Conservation (phyloP, 2,888 invertebrate species). For the Formica aserva region DNA sequence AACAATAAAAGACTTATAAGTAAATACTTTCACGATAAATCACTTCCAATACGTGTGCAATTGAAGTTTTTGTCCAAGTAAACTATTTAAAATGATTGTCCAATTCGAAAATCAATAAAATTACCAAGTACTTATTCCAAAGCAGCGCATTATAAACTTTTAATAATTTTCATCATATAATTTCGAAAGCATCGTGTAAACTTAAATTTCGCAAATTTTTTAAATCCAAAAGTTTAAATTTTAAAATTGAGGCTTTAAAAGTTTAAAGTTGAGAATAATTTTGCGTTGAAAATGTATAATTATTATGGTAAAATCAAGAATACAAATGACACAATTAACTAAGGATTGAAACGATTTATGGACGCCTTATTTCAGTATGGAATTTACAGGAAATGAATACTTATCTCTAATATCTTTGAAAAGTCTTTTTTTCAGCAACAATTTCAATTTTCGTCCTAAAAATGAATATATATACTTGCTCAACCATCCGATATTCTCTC, state of each 20-base stretch:
- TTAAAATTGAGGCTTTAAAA: too few species aligned
- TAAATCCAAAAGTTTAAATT: not conserved
- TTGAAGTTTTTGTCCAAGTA: not conserved
- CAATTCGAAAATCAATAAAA: conserved; percentile 2
- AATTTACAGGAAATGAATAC: not conserved
- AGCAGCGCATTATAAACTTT: not conserved
- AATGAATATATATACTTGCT: not conserved
- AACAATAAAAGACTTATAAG: conserved; percentile 25
- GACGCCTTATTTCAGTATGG: not conserved
- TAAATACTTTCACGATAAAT: conserved; percentile 39
- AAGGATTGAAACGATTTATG: not conserved
- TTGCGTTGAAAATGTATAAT: not conserved
- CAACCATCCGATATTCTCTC: not conserved
- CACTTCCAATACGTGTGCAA: not conserved
- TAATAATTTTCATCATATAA: not conserved
- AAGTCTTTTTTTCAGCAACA: not conserved
- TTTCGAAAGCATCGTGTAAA: not conserved
- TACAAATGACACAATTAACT: not conserved
- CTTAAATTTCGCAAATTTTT: not conserved
- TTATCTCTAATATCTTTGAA: not conserved
- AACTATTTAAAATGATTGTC: not conserved
- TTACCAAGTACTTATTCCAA: not conserved
- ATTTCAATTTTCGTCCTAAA: not conserved
- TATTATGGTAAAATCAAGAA: not conserved
- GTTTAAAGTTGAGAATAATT: not conserved